These are phyloP conservation scores for Dicroscelio sp. DNA, from an alignment of 2,888 invertebrate species.

Conservation along the genomic window DNA sequence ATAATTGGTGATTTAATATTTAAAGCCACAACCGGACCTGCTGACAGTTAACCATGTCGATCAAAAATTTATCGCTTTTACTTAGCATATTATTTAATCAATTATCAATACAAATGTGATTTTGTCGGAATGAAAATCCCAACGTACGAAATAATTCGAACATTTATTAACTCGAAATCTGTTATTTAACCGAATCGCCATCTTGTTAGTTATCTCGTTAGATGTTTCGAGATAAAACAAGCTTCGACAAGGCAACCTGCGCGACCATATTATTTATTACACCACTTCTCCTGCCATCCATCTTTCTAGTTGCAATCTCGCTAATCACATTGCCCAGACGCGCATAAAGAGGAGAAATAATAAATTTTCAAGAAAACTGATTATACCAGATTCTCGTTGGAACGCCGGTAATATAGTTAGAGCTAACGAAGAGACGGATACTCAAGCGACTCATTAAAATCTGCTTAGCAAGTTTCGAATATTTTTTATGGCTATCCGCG, in stretches of 20 bases:
- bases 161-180: too few relatives aligned
- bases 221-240: too few relatives aligned
- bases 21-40: too few relatives aligned
- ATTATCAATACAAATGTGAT: too few relatives aligned
- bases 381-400: conserved; percentile 59
- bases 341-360: conserved; percentile 66
- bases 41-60: too few relatives aligned
- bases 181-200: too few relatives aligned
- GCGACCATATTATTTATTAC: conserved; percentile 38
- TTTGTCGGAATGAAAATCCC: too few relatives aligned
- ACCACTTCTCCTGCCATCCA: conserved; percentile 4
- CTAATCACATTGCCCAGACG: conserved; percentile 59
- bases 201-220: too few relatives aligned
- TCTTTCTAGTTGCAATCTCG: conserved; percentile 54
- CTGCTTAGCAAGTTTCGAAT: conserved; percentile 51
- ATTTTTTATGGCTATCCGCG: conserved; percentile 28
- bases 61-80: too few relatives aligned
- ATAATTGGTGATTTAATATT: too few relatives aligned
- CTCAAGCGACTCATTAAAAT: conserved; percentile 62
- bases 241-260: conserved; percentile 28
- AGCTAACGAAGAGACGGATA: conserved; percentile 67
- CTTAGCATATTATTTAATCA: too few relatives aligned
- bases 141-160: too few relatives aligned
- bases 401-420: conserved; percentile 58
- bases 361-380: conserved; percentile 72